Evolutionary conservation across 2,797 vertebrate species (phyloP), one percentile per base, ranked within the genome.

Genomic region (Orientallactaga sibirica): DNA sequence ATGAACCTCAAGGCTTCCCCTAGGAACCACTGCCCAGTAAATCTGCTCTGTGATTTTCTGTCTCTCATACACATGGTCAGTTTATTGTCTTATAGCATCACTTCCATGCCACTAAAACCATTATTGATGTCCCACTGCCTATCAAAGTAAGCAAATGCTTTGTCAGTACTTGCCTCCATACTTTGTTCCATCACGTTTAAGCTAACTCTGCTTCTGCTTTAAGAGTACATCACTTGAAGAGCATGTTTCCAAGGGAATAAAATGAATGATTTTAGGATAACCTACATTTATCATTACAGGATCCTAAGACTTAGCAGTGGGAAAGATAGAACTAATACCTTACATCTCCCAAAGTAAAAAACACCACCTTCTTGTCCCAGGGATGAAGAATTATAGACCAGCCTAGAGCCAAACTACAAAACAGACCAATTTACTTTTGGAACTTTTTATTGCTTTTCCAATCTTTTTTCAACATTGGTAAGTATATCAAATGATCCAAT

Each of bases 401-500:
- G 1, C 67, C 33, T 43, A 14, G 61, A 88, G n/a, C 20, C 64
- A 92, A 92, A 71, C 14, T 41, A 10, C 15, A 84, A 90, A 90
- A 41, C 27, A 67, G 9, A 11, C n/a, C 76, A 48, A 76, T 41
- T 67, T 15, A 4, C 37, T 88, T 71, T 73, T 27, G 15, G 1
- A 5, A 77, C 1, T 33, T 86, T 58, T 64, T 7, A 58, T 6
- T 0, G 3, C 43, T 25, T 71, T 70, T 93, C 29, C 15, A 58
- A 41, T 80, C 64, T 82, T 66, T 62, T 18, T 24, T 7, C 16
- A 33, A 15, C 37, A 11, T 92, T 87, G 9, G 58, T 71, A 84
- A 87, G 4, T 66, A 67, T 7, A 82, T 88, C 52, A 92, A n/a
- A 77, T 75, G 78, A 71, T 67, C 55, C 76, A 78, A 68, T 70